Evolutionary conservation across 2,797 vertebrate genomes (phyloP).

Genomic region (Sebastes nivosus): DNA sequence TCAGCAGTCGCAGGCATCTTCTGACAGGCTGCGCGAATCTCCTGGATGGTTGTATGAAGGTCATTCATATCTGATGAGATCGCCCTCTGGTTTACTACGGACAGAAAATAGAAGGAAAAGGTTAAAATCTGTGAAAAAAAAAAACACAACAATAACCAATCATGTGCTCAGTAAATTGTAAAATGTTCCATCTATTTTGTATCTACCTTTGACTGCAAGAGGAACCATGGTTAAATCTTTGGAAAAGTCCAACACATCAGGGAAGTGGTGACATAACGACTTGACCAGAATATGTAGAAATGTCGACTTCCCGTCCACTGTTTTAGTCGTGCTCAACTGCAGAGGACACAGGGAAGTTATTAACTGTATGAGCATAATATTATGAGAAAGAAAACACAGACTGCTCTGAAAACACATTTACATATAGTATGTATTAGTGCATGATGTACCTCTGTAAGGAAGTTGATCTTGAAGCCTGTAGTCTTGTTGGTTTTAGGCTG

Average conservation of each 20-base stretch:
- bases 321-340: slow-evolving; percentile 97
- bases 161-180: neutral
- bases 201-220: slow-evolving; percentile 93
- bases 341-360: slow-evolving; percentile 13
- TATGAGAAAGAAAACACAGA: neutral
- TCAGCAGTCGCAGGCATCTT: slow-evolving; percentile 88
- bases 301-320: slow-evolving; percentile 96
- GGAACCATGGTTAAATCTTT: slow-evolving; percentile 95
- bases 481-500: slow-evolving; percentile 95
- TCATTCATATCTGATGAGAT: slow-evolving; percentile 90
- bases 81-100: slow-evolving; percentile 91
- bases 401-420: slow-evolving; percentile 16
- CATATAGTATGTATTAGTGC: neutral
- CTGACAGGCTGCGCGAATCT: slow-evolving; percentile 92
- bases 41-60: slow-evolving; percentile 89
- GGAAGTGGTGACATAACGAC: slow-evolving; percentile 97
- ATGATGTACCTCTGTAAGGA: slow-evolving; percentile 90
- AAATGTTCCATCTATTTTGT: too few relatives aligned
- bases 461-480: slow-evolving; percentile 98
- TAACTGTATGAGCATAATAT: neutral
- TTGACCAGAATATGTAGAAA: slow-evolving; percentile 98
- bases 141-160: neutral
- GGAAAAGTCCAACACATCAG: slow-evolving; percentile 95
- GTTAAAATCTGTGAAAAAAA: neutral
- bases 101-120: neutral